phyloP scores from a whole-genome alignment of 2,797 vertebrate genomes.

The Pogonophryne albipinna region DNA sequence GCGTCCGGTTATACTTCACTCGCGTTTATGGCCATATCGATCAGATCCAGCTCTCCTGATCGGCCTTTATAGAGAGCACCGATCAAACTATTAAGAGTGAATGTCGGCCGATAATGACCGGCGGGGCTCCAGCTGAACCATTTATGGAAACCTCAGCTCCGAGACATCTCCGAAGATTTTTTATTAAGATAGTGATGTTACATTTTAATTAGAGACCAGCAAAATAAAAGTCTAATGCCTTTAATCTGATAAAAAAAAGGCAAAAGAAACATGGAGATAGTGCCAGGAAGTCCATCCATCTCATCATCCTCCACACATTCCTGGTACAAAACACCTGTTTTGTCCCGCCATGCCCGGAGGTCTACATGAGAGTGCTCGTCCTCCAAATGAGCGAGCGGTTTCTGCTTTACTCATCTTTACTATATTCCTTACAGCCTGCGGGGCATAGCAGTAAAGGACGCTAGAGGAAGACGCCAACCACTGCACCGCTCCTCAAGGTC shows the following conservation, averaged over 20 bases:
- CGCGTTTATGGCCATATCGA: too few species aligned
- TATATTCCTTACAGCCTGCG: neutral
- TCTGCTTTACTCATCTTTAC: slow-evolving; percentile 60
- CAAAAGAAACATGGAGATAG: neutral
- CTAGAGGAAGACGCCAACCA: neutral
- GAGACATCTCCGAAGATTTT: neutral
- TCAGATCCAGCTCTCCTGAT: too few species aligned
- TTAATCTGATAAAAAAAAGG: neutral
- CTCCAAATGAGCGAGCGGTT: slow-evolving; percentile 13
- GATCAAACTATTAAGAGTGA: too few species aligned
- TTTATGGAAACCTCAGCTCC: neutral
- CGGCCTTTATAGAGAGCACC: too few species aligned
- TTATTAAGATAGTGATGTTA: neutral
- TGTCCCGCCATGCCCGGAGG: slow-evolving; percentile 38
- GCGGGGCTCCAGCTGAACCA: slow-evolving; percentile 20
- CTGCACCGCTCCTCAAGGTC: neutral
- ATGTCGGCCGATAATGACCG: too few species aligned
- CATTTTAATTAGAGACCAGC: neutral
- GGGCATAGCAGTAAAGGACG: slow-evolving; percentile 11
- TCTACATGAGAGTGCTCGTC: slow-evolving; percentile 45
- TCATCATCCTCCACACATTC: slow-evolving; percentile 19
- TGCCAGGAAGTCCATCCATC: neutral
- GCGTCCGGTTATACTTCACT: too few species aligned
- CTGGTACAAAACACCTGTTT: slow-evolving; percentile 61
- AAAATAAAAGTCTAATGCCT: neutral